Conservation (phyloP, 2,888 invertebrate species). For the Tinea trinotella region DNA sequence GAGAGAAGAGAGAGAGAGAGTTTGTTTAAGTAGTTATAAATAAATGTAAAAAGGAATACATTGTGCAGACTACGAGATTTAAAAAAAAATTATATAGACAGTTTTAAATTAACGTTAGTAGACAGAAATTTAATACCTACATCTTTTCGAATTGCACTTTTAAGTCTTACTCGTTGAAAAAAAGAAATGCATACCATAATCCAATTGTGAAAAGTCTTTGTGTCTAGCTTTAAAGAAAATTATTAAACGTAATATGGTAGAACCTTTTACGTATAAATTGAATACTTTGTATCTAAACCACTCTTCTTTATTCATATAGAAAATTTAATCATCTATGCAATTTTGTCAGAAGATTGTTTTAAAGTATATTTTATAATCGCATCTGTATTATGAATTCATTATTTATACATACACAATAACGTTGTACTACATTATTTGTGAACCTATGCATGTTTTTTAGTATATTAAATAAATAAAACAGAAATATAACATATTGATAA, state of each 20-base stretch:
- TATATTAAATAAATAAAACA: background rate
- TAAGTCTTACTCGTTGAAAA: no score
- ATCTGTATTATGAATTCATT: background rate
- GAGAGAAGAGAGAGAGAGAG: no score
- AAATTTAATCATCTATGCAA: constrained; percentile 16
- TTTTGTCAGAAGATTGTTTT: background rate
- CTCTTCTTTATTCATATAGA: constrained; percentile 7
- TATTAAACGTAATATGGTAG: background rate
- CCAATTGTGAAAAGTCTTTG: background rate
- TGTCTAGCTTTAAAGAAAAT: background rate
- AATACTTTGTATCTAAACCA: background rate
- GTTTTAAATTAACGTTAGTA: no score
- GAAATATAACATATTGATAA: no score
- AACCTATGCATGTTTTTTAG: background rate
- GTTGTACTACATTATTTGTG: background rate
- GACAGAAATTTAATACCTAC: no score
- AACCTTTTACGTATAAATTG: background rate
- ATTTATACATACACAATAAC: background rate
- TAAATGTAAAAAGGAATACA: no score
- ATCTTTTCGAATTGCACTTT: no score
- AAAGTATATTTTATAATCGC: background rate
- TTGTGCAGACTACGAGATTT: no score
- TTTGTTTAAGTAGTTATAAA: no score
- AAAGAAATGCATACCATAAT: background rate
- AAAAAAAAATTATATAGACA: no score